A percentile compares a stretch with the other conserved stretches of the same genome.
Conservation (phyloP, 2,113 vertebrate species). For the Lanius ludovicianus region DNA sequence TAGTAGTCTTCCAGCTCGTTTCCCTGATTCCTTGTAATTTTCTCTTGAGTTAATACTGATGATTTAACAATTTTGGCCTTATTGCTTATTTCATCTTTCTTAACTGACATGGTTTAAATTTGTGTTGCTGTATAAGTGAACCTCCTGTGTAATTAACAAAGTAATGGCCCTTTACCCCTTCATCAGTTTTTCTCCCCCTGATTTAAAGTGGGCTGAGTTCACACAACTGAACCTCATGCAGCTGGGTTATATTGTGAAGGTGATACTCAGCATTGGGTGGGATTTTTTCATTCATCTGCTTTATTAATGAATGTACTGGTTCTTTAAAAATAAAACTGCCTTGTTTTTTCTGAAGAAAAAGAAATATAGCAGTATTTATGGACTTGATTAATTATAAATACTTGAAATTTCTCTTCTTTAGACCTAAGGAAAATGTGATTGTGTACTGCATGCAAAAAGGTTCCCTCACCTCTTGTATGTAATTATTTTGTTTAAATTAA, state of each 20-base stretch:
- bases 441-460: not conserved
- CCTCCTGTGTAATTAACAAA: not conserved
- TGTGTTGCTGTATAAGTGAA: not conserved
- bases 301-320: not conserved
- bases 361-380: not conserved
- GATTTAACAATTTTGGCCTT: not conserved
- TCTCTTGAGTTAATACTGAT: not conserved
- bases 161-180: not conserved
- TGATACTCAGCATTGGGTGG: not conserved
- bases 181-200: not conserved
- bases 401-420: not conserved
- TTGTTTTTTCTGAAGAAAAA: not conserved
- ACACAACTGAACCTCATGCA: not conserved
- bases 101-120: not conserved
- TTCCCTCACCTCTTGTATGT: not conserved
- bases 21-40: not conserved
- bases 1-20: not conserved
- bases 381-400: not conserved
- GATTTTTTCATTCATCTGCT: not conserved
- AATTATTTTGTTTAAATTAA: conserved; percentile 51
- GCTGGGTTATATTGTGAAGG: not conserved
- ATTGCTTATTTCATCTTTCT: not conserved
- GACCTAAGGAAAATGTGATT: not conserved
- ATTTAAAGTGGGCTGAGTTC: not conserved
- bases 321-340: not conserved